A percentile compares a stretch with the other conserved stretches of the same genome.
These are phyloP conservation scores for Dasyornis broadbenti DNA, from an alignment of 2,113 vertebrate genomes.

Conservation along the genomic window DNA sequence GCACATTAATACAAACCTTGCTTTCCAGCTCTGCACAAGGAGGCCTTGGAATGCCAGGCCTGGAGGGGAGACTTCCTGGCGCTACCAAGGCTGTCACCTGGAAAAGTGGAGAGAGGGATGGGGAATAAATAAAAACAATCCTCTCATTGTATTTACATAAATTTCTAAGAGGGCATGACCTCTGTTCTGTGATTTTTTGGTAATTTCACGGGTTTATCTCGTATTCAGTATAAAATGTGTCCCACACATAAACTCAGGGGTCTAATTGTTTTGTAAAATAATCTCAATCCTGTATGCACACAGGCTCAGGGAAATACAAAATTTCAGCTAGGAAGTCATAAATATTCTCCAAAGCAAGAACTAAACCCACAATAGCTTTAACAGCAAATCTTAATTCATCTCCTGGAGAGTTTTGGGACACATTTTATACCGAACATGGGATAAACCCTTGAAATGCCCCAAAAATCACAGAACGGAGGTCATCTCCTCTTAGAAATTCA, in stretches of 20 bases:
- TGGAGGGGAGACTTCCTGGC: background rate
- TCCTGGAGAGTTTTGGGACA: background rate
- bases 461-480: background rate
- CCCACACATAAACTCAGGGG: too few relatives aligned
- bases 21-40: accelerated
- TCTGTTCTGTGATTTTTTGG: too few relatives aligned
- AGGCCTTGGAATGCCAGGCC: background rate
- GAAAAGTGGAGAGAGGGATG: background rate
- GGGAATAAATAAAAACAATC: background rate
- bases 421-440: too few relatives aligned
- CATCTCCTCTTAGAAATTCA: background rate
- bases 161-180: too few relatives aligned
- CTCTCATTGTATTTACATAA: too few relatives aligned
- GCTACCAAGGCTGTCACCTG: background rate
- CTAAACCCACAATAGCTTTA: background rate
- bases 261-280: background rate
- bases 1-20: accelerated
- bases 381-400: background rate
- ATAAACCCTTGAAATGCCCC: background rate
- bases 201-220: too few relatives aligned
- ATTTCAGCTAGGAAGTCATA: background rate
- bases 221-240: too few relatives aligned
- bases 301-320: background rate
- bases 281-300: background rate
- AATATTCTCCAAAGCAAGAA: background rate